Evolutionary conservation across 2,888 invertebrate genomes (phyloP), one percentile per base, ranked within the genome.

Genomic region (Incurvaria masculella): DNA sequence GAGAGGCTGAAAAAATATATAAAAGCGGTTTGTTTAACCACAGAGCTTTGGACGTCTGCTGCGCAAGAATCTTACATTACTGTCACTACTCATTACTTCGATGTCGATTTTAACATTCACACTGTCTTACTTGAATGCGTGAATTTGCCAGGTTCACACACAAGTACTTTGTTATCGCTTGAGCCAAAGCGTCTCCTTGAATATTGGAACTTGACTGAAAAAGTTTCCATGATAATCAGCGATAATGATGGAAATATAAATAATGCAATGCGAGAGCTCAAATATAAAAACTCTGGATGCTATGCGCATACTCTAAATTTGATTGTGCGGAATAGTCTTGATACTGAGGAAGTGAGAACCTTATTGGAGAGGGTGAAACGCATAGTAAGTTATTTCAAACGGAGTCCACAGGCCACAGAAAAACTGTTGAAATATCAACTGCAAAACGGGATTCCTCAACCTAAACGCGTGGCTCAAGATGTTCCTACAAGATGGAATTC

Each of bases 401-500:
- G 18, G 2, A 44, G 44, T n/a, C 2, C 11, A 16, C 18, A 18
- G 14, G 44, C 44, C 5, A 27, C 26, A 19, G 44, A 44, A 26
- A 44, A 44, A 23, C 21, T 44, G 16, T 5, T 44, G 10, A 44
- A 26, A n/a, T 44, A 44, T 17, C 44, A 44, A 44, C 5, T 17
- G 17, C 44, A 44, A 17, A 27, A 18, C 11, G 44, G 21, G 11
- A 20, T 20, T n/a, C 11, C 41, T 21, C 51, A 49, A 42, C 46
- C 49, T 1, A 11, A 11, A 42, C 45, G 46, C 27, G 44, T 51
- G 21, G 21, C 45, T 16, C 50, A 51, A 46, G 48, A 48, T 48
- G 50, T 51, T 48, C 26, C 50, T 27, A 51, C 48, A 21, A 39
- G 48, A 16, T 51, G 50, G 50, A 48, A 48, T 43, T 48, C 46